phyloP scores from a whole-genome alignment of 2,797 vertebrate genomes.

The Distichodus sexfasciatus region DNA sequence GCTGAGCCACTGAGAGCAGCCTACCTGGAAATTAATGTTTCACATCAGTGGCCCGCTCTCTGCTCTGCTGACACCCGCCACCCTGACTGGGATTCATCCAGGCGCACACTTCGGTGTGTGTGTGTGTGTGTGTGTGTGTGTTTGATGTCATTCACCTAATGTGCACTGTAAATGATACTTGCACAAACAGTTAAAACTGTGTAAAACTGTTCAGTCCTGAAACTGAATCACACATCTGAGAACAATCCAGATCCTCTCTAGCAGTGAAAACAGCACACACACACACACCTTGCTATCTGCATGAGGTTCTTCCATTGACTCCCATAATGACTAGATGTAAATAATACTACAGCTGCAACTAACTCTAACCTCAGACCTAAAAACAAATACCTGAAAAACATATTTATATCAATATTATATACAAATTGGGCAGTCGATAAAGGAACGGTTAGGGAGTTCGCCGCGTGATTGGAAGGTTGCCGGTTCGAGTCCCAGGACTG shows the following conservation, averaged over 20 bases:
- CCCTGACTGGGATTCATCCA: conserved; percentile 32
- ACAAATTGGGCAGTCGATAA: too few relatives aligned
- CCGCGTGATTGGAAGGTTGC: too few relatives aligned
- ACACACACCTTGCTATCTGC: too few relatives aligned
- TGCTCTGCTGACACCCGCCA: conserved; percentile 63
- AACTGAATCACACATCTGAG: not conserved
- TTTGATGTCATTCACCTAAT: conserved; percentile 39
- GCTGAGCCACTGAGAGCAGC: conserved; percentile 77
- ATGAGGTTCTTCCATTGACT: too few relatives aligned
- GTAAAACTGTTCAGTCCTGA: not conserved
- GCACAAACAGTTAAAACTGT: conserved; percentile 15
- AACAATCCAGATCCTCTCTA: not conserved
- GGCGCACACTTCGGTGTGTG: conserved; percentile 27
- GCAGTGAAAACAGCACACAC: too few relatives aligned
- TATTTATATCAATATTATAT: too few relatives aligned
- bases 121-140: conserved; percentile 27
- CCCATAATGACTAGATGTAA: too few relatives aligned
- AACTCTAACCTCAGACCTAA: too few relatives aligned
- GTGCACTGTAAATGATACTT: conserved; percentile 31
- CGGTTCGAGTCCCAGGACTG: too few relatives aligned
- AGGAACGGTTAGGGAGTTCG: too few relatives aligned
- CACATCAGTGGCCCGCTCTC: conserved; percentile 75
- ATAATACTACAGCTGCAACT: too few relatives aligned
- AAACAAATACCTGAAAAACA: too few relatives aligned
- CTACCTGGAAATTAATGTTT: conserved; percentile 86